phyloP scores from a whole-genome alignment of 2,888 invertebrate species.

The Dasysyrphus albostriatus region DNA sequence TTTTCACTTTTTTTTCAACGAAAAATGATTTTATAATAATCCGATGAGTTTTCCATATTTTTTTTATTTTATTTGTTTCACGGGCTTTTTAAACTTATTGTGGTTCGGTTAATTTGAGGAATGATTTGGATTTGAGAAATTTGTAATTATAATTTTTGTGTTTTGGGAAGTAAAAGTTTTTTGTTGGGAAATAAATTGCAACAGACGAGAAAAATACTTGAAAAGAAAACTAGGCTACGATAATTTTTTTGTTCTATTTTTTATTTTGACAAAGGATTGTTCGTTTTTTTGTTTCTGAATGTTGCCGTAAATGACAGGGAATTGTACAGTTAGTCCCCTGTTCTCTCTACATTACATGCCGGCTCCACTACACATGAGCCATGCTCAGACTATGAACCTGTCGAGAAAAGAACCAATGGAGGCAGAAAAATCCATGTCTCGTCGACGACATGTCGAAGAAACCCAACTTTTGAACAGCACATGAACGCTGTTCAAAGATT shows the following conservation, averaged over 20 bases:
- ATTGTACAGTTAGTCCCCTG: no score
- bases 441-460: no score
- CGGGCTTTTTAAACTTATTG: not conserved
- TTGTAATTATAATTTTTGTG: slow-evolving; percentile 20
- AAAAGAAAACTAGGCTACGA: slow-evolving; percentile 68
- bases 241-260: slow-evolving; percentile 48
- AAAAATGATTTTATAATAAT: slow-evolving; percentile 60
- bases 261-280: slow-evolving; percentile 60
- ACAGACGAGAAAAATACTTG: slow-evolving; percentile 70
- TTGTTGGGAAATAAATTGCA: slow-evolving; percentile 49
- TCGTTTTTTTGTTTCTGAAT: slow-evolving; percentile 32
- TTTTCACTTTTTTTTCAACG: slow-evolving; percentile 44
- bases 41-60: slow-evolving; percentile 44
- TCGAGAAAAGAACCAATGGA: no score
- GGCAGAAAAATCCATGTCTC: no score
- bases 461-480: no score
- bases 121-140: not conserved
- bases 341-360: no score
- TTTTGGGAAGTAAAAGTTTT: slow-evolving; percentile 47
- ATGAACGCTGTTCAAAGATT: no score
- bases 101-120: not conserved
- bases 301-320: slow-evolving; percentile 3
- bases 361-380: no score
- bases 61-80: not conserved
- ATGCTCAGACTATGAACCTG: no score